These are phyloP conservation scores for Thysanoteuthis rhombus DNA, from an alignment of 2,888 invertebrate genomes.

Conservation along the genomic window DNA sequence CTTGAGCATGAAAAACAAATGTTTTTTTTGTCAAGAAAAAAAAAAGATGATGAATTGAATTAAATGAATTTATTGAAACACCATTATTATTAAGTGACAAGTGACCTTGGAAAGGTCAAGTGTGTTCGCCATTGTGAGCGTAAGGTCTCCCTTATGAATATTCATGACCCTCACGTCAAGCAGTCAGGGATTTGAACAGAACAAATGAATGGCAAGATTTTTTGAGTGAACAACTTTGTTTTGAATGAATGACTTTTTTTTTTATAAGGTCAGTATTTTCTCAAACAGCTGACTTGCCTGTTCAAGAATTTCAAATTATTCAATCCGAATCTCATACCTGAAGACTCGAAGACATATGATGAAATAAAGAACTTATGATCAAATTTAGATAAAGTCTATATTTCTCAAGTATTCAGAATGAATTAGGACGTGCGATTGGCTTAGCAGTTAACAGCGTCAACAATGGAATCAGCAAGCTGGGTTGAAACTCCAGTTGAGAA, in stretches of 20 bases:
- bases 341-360: neutral
- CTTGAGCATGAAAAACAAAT: neutral
- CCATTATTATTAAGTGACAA: constrained; percentile 12
- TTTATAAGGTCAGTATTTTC: neutral
- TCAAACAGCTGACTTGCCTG: neutral
- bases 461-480: too few species aligned
- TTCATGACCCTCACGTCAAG: neutral
- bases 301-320: neutral
- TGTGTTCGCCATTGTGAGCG: neutral
- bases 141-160: neutral
- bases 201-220: neutral
- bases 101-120: neutral
- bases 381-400: too few species aligned
- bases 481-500: too few species aligned
- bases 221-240: neutral
- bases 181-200: constrained; percentile 12
- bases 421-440: too few species aligned
- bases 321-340: neutral
- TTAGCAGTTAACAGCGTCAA: too few species aligned
- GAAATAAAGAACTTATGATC: neutral
- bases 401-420: too few species aligned
- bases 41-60: neutral
- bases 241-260: neutral
- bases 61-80: constrained; percentile 12
- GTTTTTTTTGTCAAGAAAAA: too few species aligned